Evolutionary conservation across 2,888 invertebrate genomes (phyloP).

Genomic region (Aelia acuminata): DNA sequence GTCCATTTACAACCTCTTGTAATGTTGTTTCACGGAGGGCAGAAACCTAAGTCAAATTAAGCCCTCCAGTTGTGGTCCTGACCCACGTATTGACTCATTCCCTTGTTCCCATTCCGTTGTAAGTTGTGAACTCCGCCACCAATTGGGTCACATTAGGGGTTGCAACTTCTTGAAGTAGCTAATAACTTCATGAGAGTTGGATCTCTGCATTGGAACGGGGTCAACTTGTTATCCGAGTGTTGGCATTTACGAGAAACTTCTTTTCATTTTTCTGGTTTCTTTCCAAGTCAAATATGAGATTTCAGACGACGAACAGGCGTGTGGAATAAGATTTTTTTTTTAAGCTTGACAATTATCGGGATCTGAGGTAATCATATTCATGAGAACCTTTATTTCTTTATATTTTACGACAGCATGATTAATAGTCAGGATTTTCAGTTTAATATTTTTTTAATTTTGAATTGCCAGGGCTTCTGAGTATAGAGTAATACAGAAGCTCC

Average conservation of each 20-base stretch:
- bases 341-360: too few relatives aligned
- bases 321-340: too few relatives aligned
- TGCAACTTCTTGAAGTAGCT: background rate
- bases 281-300: background rate
- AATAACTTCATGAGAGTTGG: constrained; percentile 1
- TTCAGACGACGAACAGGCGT: background rate
- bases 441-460: too few relatives aligned
- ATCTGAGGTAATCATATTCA: too few relatives aligned
- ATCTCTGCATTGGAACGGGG: background rate
- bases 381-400: too few relatives aligned
- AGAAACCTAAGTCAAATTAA: background rate
- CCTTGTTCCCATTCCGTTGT: background rate
- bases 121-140: background rate
- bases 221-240: background rate
- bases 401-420: too few relatives aligned
- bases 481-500: too few relatives aligned
- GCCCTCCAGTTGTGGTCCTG: background rate
- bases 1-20: background rate
- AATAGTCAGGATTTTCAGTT: too few relatives aligned
- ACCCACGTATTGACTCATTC: background rate
- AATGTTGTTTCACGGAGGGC: background rate
- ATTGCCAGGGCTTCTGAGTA: too few relatives aligned
- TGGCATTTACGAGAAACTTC: background rate
- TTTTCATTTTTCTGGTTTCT: background rate
- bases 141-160: background rate